phyloP scores from a whole-genome alignment of 2,113 vertebrate species.

The Pipa parva region DNA sequence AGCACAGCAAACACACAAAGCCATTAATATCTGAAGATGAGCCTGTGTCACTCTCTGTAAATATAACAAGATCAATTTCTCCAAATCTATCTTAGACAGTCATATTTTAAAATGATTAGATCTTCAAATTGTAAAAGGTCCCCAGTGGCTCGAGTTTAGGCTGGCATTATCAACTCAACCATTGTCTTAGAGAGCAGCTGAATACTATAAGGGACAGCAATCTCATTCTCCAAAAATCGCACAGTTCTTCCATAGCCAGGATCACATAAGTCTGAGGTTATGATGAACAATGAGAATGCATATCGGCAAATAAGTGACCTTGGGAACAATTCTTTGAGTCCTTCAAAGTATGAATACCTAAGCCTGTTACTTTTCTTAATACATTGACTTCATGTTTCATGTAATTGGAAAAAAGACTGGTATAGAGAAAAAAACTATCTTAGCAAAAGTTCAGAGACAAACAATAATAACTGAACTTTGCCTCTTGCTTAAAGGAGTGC shows the following conservation, averaged over 20 bases:
- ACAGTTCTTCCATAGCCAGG: conserved; percentile 19
- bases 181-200: conserved; percentile 24
- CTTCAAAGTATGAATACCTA: conserved; percentile 27
- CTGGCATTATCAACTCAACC: conserved; percentile 37
- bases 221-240: conserved; percentile 13
- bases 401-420: not conserved
- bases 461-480: no score
- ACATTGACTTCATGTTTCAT: not conserved
- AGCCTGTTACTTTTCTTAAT: not conserved
- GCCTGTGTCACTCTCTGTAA: conserved; percentile 39
- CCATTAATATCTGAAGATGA: conserved; percentile 41
- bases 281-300: conserved; percentile 30
- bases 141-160: conserved; percentile 36
- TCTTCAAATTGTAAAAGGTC: conserved; percentile 40
- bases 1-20: conserved; percentile 33
- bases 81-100: conserved; percentile 41
- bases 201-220: conserved; percentile 19
- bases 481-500: no score
- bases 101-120: conserved; percentile 43
- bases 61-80: conserved; percentile 42
- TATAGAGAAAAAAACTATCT: no score
- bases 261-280: conserved; percentile 35
- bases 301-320: conserved; percentile 33
- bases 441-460: no score
- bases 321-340: conserved; percentile 23